These are phyloP conservation scores for Chironomus striatipennis DNA, from an alignment of 1,140 invertebrate genomes.

Conservation along the genomic window DNA sequence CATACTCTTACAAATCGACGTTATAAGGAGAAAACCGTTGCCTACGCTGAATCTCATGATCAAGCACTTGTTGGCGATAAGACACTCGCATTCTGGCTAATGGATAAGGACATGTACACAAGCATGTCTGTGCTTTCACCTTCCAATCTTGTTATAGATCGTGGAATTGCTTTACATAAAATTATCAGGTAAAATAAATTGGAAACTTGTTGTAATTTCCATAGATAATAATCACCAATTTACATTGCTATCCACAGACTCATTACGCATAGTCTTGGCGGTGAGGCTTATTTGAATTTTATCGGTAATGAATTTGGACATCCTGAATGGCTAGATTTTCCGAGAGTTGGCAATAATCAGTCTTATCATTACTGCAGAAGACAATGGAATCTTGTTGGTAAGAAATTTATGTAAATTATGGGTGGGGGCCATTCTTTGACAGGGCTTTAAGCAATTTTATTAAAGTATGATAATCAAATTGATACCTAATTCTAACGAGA, in stretches of 20 bases:
- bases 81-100: slow-evolving; percentile 95
- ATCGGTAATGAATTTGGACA: slow-evolving; percentile 98
- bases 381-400: slow-evolving; percentile 79
- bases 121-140: slow-evolving; percentile 73
- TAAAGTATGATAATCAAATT: no score
- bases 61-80: slow-evolving; percentile 96
- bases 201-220: background rate
- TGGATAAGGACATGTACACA: slow-evolving; percentile 97
- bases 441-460: no score
- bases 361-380: slow-evolving; percentile 91
- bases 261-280: slow-evolving; percentile 82
- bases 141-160: slow-evolving; percentile 62
- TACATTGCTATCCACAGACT: slow-evolving; percentile 45
- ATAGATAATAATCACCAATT: no score
- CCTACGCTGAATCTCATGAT: slow-evolving; percentile 94
- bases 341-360: slow-evolving; percentile 80
- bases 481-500: no score
- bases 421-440: no score
- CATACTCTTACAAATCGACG: slow-evolving; percentile 84
- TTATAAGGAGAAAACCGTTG: slow-evolving; percentile 86
- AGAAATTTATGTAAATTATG: background rate
- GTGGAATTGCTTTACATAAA: slow-evolving; percentile 91
- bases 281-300: slow-evolving; percentile 94
- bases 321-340: slow-evolving; percentile 98
- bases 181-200: slow-evolving; percentile 52